Percentiles rank a stretch among this genome's conserved stretches.
phyloP scores from a whole-genome alignment of 2,113 vertebrate genomes.

The Pyxicephalus adspersus region DNA sequence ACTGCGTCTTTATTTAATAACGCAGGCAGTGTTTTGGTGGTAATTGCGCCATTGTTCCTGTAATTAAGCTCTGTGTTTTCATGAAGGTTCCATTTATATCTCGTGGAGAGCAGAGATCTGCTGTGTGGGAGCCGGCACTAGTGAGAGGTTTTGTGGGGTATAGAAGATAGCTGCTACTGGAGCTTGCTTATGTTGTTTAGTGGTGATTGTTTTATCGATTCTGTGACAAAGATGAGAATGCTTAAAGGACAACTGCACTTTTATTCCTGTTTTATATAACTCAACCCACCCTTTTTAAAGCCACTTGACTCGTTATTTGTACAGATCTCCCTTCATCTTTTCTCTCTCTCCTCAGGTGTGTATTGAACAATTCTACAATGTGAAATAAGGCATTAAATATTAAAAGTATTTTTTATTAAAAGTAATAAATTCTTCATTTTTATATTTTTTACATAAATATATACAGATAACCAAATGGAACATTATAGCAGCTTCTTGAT shows the following conservation, averaged over 20 bases:
- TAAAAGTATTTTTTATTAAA: too few species aligned
- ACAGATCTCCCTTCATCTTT: too few species aligned
- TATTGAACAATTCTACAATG: too few species aligned
- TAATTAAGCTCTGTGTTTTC: conserved; percentile 54
- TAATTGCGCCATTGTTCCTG: conserved; percentile 56
- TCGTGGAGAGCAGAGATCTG: conserved; percentile 26
- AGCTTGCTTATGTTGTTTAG: neutral
- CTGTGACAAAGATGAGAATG: neutral
- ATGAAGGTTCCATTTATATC: conserved; percentile 46
- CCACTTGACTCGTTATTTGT: too few species aligned
- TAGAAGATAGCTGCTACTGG: neutral
- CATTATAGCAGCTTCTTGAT: too few species aligned
- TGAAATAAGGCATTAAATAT: too few species aligned
- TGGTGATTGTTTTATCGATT: conserved; percentile 8
- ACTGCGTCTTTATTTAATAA: conserved; percentile 55
- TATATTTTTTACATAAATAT: too few species aligned
- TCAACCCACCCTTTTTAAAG: too few species aligned
- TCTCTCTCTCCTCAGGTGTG: too few species aligned
- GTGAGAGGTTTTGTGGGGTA: neutral
- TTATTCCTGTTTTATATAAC: too few species aligned
- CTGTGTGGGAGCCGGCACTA: neutral
- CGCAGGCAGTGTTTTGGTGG: conserved; percentile 52
- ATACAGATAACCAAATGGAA: too few species aligned
- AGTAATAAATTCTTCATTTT: too few species aligned
- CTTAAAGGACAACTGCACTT: neutral